Evolutionary conservation across 2,797 vertebrate species (phyloP).

Genomic region (Epinephelus coioides): DNA sequence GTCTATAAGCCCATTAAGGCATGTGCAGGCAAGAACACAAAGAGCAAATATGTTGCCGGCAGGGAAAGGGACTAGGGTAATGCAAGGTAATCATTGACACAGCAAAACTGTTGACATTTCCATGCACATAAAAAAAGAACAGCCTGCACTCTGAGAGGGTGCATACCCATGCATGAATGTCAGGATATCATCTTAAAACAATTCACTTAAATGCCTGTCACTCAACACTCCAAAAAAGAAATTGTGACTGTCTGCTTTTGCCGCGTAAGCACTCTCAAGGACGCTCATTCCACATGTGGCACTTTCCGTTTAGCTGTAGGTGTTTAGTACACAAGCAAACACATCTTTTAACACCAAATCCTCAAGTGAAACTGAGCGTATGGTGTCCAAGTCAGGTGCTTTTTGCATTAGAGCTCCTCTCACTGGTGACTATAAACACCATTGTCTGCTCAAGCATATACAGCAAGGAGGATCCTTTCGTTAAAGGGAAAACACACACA

Average conservation of each 20-base stretch:
- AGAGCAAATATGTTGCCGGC: slow-evolving; percentile 23
- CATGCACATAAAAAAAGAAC: slow-evolving; percentile 29
- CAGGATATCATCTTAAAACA: slow-evolving; percentile 23
- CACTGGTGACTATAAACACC: background rate
- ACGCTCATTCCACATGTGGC: background rate
- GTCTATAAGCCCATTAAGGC: background rate
- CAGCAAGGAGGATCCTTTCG: background rate
- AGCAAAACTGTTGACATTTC: slow-evolving; percentile 47
- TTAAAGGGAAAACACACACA: background rate
- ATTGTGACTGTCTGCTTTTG: background rate
- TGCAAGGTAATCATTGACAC: slow-evolving; percentile 40
- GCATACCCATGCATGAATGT: slow-evolving; percentile 12
- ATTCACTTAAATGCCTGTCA: slow-evolving; percentile 25
- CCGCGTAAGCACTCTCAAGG: slow-evolving; percentile 14
- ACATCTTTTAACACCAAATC: background rate
- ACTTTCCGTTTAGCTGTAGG: background rate
- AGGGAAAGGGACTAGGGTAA: slow-evolving; percentile 14
- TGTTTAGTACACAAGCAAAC: background rate
- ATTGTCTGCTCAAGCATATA: background rate
- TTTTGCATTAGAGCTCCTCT: background rate
- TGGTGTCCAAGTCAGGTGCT: background rate
- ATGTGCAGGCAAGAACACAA: slow-evolving; percentile 24
- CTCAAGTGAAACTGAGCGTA: background rate
- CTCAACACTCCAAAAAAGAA: slow-evolving; percentile 5
- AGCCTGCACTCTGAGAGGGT: background rate